These are phyloP conservation scores for Drosophila picticornis DNA, from an alignment of 2,888 invertebrate species.

Conservation along the genomic window DNA sequence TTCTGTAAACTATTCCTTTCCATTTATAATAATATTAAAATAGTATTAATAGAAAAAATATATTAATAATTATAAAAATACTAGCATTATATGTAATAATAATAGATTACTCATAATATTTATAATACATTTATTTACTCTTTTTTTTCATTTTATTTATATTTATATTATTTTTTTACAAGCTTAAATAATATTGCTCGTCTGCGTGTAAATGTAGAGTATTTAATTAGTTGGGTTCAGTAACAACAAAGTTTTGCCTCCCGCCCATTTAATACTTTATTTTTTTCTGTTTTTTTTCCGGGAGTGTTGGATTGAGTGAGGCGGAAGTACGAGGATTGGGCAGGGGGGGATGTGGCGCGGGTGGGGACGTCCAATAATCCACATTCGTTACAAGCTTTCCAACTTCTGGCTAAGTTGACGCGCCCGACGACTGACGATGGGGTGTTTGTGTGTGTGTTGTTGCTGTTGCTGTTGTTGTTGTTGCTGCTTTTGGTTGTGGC, in stretches of 20 bases:
- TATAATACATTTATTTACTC: not conserved
- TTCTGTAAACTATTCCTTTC: not conserved
- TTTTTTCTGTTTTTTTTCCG: constrained; percentile 38
- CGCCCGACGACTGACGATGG: constrained; percentile 34
- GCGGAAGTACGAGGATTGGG: not conserved
- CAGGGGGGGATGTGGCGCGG: not conserved
- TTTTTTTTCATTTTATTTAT: not conserved
- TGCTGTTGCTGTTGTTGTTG: constrained; percentile 10
- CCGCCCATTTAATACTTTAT: constrained; percentile 18
- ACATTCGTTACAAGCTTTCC: constrained; percentile 52
- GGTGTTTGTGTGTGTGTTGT: not conserved
- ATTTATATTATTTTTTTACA: not conserved
- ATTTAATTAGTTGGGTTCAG: constrained; percentile 16
- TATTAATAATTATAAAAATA: not conserved
- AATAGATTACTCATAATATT: not conserved
- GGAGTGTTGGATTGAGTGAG: constrained; percentile 34
- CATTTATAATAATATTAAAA: too few species aligned
- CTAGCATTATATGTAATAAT: not conserved
- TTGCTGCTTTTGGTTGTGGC: constrained; percentile 56
- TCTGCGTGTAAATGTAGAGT: constrained; percentile 24
- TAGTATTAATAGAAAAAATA: not conserved
- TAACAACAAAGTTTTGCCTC: constrained; percentile 21
- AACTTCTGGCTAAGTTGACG: constrained; percentile 59
- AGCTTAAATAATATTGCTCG: not conserved
- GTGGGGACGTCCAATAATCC: constrained; percentile 43